These are phyloP conservation scores for Varanus komodoensis DNA, from an alignment of 2,113 vertebrate genomes.

Conservation along the genomic window DNA sequence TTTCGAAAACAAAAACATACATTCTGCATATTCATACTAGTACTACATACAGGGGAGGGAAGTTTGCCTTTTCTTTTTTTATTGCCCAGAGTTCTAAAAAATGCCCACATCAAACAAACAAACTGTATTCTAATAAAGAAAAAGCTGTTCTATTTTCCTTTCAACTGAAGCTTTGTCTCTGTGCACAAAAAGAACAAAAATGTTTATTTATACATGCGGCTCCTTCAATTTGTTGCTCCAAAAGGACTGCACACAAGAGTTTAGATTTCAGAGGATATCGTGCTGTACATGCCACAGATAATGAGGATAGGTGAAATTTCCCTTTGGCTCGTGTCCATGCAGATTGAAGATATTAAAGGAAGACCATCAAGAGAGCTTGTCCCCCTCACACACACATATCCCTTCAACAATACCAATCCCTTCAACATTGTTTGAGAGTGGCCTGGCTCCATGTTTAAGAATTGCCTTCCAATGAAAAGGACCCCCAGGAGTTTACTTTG, in stretches of 20 bases:
- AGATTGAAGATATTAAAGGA: conserved; percentile 69
- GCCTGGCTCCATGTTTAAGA: conserved; percentile 65
- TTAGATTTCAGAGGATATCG: conserved; percentile 37
- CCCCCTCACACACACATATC: conserved; percentile 15
- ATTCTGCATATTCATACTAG: conserved; percentile 37
- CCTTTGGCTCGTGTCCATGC: conserved; percentile 66
- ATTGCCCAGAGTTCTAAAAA: conserved; percentile 47
- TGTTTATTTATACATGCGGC: conserved; percentile 68
- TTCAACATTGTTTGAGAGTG: conserved; percentile 51
- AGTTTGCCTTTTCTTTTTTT: conserved; percentile 38
- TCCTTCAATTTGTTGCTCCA: conserved; percentile 54
- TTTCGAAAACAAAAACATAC: background rate
- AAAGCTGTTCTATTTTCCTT: conserved; percentile 56
- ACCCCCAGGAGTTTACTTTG: conserved; percentile 70
- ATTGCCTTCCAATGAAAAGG: conserved; percentile 68
- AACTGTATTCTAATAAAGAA: conserved; percentile 57
- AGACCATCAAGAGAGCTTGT: conserved; percentile 48
- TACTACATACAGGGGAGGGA: conserved; percentile 57
- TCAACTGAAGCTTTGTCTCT: conserved; percentile 48
- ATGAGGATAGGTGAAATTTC: conserved; percentile 65
- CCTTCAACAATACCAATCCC: conserved; percentile 29
- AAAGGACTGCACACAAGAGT: conserved; percentile 50
- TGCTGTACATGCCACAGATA: conserved; percentile 33
- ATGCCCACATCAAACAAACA: conserved; percentile 12
- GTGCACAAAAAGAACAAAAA: conserved; percentile 46